phyloP scores from a whole-genome alignment of 1,140 invertebrate species.

The Drosophila tsacasi region DNA sequence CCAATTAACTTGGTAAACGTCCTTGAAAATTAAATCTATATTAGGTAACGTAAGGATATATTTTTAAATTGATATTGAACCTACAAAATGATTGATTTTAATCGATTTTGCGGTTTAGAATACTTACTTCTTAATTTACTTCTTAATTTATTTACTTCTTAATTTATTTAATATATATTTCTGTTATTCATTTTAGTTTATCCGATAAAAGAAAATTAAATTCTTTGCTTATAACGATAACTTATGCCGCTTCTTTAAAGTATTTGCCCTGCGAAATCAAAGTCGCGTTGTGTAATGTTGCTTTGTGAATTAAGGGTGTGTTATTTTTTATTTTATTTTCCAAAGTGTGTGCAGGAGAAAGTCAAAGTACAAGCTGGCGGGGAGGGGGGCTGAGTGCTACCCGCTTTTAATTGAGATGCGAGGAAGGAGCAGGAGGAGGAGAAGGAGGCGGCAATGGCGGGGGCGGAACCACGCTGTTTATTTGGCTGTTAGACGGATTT shows the following conservation, averaged over 20 bases:
- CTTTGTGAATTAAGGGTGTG: not conserved
- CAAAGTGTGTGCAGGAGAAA: not conserved
- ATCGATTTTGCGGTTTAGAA: not conserved
- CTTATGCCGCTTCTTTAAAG: not conserved
- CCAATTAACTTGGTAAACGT: not conserved
- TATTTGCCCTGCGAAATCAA: not conserved
- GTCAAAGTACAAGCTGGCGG: not conserved
- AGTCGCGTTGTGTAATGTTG: not conserved
- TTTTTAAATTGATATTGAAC: too few relatives aligned
- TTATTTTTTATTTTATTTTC: slow-evolving; percentile 10
- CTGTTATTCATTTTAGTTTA: too few relatives aligned
- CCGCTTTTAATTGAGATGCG: slow-evolving; percentile 48
- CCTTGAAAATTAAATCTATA: not conserved
- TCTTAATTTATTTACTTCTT: not conserved
- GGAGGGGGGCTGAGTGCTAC: not conserved
- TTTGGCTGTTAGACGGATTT: slow-evolving; percentile 64
- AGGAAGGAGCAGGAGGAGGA: not conserved
- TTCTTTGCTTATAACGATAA: not conserved
- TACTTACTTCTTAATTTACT: not conserved
- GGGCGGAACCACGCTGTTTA: slow-evolving; percentile 45
- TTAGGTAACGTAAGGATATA: too few relatives aligned
- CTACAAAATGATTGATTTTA: not conserved
- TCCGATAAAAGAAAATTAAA: too few relatives aligned
- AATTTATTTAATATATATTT: not conserved
- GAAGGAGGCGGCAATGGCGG: not conserved